Base-by-base conservation (phyloP, 2,888 invertebrate species). In the Prosopocoilus inquinatus region DNA sequence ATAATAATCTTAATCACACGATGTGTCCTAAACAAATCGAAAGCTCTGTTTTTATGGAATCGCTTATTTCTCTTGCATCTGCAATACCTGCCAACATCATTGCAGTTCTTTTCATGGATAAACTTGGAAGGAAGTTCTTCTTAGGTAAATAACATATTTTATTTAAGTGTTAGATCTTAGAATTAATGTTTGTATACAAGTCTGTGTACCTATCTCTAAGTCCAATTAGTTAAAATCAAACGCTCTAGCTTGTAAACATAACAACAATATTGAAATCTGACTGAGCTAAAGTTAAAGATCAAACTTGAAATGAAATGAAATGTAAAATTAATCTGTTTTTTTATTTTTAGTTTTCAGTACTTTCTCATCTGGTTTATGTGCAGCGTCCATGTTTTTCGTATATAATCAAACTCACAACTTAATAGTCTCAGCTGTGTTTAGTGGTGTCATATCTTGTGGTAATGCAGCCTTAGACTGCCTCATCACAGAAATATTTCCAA, bases 401-500 rank as follows among this genome's bases (percentile, higher is more conserved):
- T 86, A 85, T 78, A 91, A 87, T 79, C 91, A 91, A 75, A 82
- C 85, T 43, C 90, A 91, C 75, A 92, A 92, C 77, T 80, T 92
- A 63, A 82, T 90, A 52, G 91, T 92, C 44, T 89, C 91, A 68
- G 91, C 92, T 54, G 82, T 91, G 69, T 92, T 92, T 79, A 91
- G 91, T 73, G 90, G 91, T 48, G 91, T 91, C 55, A 92, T 92
- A 65, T 91, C 91, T 53, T 92, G 91, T 75, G 92, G 92, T 61
- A 92, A 92, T 77, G 92, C 92, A 50, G 91, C 94, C 3, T 81
- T 95, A 60, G 94, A 94, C 80, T 95, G 95, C 73, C 84, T 96
- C 65, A 91, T 92, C 71, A 93, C 93, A 16, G 96, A 96, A 80
- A 90, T 95, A 59, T 95, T 94, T 76, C 95, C 95, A 34, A 95